A percentile compares a stretch with the other conserved stretches of the same genome.
Conservation (phyloP, 2,797 vertebrate genomes). For the Harpagifer antarcticus region DNA sequence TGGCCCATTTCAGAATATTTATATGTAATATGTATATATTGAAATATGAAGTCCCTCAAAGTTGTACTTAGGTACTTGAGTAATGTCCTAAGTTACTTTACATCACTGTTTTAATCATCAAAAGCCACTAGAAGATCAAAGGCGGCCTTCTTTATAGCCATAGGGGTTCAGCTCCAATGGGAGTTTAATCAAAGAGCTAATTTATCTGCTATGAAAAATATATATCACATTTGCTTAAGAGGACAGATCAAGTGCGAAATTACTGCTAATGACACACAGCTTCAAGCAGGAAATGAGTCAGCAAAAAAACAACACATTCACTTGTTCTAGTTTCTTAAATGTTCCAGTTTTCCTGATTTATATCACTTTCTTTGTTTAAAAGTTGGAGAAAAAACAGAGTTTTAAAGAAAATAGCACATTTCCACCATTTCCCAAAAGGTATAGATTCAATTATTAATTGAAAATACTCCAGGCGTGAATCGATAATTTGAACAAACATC, state of each 20-base stretch:
- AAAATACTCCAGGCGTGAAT: not conserved
- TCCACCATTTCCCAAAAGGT: not conserved
- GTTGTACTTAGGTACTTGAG: no score
- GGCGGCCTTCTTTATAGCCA: no score
- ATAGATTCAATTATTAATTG: not conserved
- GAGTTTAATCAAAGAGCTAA: conserved; percentile 6
- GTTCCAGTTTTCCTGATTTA: not conserved
- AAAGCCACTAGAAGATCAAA: not conserved
- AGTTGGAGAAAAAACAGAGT: not conserved
- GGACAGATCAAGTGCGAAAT: not conserved
- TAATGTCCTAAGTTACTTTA: no score
- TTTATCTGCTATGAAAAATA: not conserved
- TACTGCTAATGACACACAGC: not conserved
- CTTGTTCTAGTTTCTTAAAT: not conserved
- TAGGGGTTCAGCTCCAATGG: not conserved
- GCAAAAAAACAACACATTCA: not conserved
- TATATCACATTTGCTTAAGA: not conserved
- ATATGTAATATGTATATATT: no score
- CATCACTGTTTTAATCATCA: not conserved
- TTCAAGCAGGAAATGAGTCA: not conserved
- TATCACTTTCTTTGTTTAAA: not conserved
- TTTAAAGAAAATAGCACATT: not conserved
- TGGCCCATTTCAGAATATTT: no score
- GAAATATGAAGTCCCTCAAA: no score
- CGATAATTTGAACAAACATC: not conserved